Evolutionary conservation across 1,140 invertebrate genomes (phyloP).

Genomic region (Oryctes rhinoceros): DNA sequence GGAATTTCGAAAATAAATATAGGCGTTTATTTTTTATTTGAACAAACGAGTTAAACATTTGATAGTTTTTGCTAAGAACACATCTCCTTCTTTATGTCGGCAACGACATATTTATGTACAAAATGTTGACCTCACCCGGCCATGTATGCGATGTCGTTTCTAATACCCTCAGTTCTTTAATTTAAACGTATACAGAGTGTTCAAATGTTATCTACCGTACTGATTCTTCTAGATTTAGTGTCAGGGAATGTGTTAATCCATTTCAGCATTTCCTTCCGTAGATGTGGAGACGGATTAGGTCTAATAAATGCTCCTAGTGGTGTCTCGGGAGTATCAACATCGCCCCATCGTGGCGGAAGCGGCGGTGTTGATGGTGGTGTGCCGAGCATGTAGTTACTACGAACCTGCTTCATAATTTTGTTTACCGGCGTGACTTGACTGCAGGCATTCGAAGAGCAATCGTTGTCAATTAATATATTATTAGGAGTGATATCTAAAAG

Average conservation of each 20-base stretch:
- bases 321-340: slow-evolving; percentile 65
- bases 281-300: slow-evolving; percentile 63
- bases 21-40: too few relatives aligned
- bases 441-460: slow-evolving; percentile 39
- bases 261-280: slow-evolving; percentile 63
- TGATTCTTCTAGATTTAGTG: slow-evolving; percentile 59
- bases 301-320: slow-evolving; percentile 65
- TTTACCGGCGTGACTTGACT: slow-evolving; percentile 58
- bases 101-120: too few relatives aligned
- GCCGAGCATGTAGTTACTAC: slow-evolving; percentile 50
- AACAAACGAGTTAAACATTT: neutral
- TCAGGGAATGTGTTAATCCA: slow-evolving; percentile 64
- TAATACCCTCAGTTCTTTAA: too few relatives aligned
- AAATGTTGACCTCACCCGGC: too few relatives aligned
- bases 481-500: slow-evolving; percentile 46
- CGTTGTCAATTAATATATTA: slow-evolving; percentile 27
- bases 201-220: slow-evolving; percentile 60
- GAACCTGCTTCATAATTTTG: slow-evolving; percentile 54
- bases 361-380: slow-evolving; percentile 44
- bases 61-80: neutral
- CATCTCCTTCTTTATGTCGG: too few relatives aligned
- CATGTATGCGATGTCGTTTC: too few relatives aligned
- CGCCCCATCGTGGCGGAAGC: slow-evolving; percentile 57
- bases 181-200: neutral
- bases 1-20: too few relatives aligned